Percentiles rank a stretch among this genome's conserved stretches.
These are phyloP conservation scores for Ennomos fuscantarius DNA, from an alignment of 2,888 invertebrate species.

Conservation along the genomic window DNA sequence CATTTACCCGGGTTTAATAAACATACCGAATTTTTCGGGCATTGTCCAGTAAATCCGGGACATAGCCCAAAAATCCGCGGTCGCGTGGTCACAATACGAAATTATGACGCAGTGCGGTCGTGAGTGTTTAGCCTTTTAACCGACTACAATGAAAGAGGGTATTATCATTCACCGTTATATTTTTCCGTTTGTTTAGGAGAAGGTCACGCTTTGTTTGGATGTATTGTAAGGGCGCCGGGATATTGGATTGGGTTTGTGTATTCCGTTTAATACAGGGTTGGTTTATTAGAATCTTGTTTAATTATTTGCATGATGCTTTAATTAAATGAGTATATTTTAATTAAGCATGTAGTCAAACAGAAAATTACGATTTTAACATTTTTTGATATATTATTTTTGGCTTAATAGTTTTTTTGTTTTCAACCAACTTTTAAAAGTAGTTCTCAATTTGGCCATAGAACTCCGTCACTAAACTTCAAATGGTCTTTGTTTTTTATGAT, in stretches of 20 bases:
- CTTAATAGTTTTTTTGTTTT: too few relatives aligned
- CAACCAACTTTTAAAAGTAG: too few relatives aligned
- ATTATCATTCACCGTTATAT: constrained; percentile 27
- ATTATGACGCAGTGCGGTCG: constrained; percentile 30
- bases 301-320: neutral
- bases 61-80: constrained; percentile 25
- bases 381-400: too few relatives aligned
- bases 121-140: constrained; percentile 32
- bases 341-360: neutral
- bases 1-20: constrained; percentile 25
- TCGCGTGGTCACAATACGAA: constrained; percentile 26
- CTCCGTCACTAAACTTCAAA: too few relatives aligned
- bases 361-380: too few relatives aligned
- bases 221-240: constrained; percentile 8
- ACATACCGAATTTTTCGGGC: constrained; percentile 19
- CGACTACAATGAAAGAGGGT: constrained; percentile 25
- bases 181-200: constrained; percentile 31
- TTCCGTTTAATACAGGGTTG: constrained; percentile 1
- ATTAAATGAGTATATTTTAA: neutral
- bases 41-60: constrained; percentile 21
- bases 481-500: too few relatives aligned
- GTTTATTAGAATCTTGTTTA: constrained; percentile 4
- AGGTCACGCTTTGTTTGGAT: constrained; percentile 24
- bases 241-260: constrained; percentile 3
- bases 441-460: too few relatives aligned